These are phyloP conservation scores for Pica pica DNA, from an alignment of 2,113 vertebrate species.

Conservation along the genomic window DNA sequence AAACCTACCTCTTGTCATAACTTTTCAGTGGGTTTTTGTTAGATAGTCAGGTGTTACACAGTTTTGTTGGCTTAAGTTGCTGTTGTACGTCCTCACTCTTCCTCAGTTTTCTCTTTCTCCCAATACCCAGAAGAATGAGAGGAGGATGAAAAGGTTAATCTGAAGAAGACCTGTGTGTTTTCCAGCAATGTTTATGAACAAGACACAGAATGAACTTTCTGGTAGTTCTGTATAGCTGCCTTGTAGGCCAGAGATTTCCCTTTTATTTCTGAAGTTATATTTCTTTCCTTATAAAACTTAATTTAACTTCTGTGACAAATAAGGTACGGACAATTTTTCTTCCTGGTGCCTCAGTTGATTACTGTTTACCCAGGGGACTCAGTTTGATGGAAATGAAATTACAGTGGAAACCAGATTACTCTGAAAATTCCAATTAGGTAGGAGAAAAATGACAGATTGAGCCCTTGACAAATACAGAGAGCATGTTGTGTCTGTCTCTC, in stretches of 20 bases:
- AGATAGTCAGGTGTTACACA: background rate
- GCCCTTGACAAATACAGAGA: background rate
- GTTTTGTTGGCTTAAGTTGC: background rate
- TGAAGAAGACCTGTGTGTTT: background rate
- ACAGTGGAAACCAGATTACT: background rate
- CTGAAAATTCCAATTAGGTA: background rate
- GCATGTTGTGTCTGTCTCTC: background rate
- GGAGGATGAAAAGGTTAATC: background rate
- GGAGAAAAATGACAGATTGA: background rate
- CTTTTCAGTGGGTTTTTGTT: background rate
- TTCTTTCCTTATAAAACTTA: background rate
- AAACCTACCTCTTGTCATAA: background rate
- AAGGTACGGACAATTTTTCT: background rate
- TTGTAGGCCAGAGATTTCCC: background rate
- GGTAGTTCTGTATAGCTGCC: background rate
- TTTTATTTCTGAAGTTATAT: background rate
- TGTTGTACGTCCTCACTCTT: background rate
- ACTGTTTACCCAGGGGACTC: background rate
- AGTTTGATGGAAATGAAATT: background rate
- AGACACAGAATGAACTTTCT: background rate
- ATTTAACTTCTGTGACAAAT: background rate
- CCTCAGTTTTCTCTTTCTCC: background rate
- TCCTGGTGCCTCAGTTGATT: background rate
- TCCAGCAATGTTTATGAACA: background rate
- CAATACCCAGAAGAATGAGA: background rate